phyloP scores from a whole-genome alignment of 92 coral and sea anemone species.

The Scolanthus callimorphus region DNA sequence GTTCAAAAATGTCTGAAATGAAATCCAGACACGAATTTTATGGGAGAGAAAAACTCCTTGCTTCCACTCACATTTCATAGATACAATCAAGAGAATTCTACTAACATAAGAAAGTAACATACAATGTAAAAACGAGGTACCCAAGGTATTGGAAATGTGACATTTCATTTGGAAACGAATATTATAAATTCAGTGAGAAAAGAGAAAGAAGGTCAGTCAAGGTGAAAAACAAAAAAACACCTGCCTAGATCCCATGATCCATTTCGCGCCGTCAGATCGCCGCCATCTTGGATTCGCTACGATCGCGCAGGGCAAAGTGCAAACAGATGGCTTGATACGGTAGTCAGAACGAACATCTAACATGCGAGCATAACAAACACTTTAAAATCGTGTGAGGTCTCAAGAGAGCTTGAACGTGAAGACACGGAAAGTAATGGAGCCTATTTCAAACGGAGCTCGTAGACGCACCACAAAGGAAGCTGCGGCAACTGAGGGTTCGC shows the following conservation, averaged over 20 bases:
- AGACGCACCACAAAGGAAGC: conserved; percentile 23
- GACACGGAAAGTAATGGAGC: conserved; percentile 15
- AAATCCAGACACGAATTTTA: too few relatives aligned
- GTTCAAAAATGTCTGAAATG: too few relatives aligned
- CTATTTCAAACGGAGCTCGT: conserved; percentile 30
- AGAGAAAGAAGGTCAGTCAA: conserved; percentile 20
- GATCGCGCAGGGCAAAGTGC: not conserved
- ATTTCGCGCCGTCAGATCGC: not conserved
- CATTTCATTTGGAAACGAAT: too few relatives aligned
- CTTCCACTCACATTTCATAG: too few relatives aligned
- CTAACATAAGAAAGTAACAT: too few relatives aligned
- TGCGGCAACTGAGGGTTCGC: not conserved
- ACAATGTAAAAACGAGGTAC: too few relatives aligned
- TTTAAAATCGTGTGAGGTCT: not conserved
- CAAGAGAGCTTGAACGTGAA: not conserved
- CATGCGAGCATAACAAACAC: not conserved
- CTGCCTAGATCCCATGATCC: conserved; percentile 14
- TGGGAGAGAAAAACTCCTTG: too few relatives aligned
- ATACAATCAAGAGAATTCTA: too few relatives aligned
- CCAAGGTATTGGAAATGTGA: too few relatives aligned
- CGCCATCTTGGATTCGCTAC: conserved; percentile 3
- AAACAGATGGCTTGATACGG: not conserved
- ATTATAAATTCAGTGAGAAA: too few relatives aligned
- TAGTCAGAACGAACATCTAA: not conserved
- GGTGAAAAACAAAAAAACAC: not conserved